These are phyloP conservation scores for Apogon hyalosoma DNA, from an alignment of 2,797 vertebrate species.

Conservation along the genomic window DNA sequence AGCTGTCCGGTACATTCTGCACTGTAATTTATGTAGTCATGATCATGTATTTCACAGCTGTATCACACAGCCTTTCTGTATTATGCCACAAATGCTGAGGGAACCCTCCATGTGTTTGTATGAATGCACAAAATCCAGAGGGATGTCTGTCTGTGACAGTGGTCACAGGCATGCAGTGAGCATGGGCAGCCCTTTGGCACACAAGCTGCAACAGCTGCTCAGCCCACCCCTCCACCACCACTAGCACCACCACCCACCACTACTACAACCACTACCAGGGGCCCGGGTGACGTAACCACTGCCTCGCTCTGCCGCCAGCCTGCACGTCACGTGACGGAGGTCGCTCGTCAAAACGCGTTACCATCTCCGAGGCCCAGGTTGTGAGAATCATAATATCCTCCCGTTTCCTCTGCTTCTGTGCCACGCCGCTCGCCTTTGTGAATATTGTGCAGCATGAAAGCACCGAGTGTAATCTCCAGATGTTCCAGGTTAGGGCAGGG, in stretches of 20 bases:
- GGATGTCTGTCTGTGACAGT: conserved; percentile 28
- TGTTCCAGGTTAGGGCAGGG: conserved; percentile 47
- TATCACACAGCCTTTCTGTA: background rate
- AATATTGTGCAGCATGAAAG: conserved; percentile 29
- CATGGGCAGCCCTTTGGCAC: conserved; percentile 66
- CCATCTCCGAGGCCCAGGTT: conserved; percentile 59
- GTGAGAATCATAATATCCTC: conserved; percentile 51
- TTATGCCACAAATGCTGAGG: background rate
- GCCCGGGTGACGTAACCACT: conserved; percentile 71
- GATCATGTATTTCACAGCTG: background rate
- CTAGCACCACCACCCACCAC: conserved; percentile 49
- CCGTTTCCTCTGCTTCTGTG: conserved; percentile 22
- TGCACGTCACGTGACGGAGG: conserved; percentile 66
- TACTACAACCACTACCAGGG: conserved; percentile 65
- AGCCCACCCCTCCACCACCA: conserved; percentile 50
- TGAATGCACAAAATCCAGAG: conserved; percentile 13
- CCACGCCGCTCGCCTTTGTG: background rate
- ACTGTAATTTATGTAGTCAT: background rate
- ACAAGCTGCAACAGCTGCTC: conserved; percentile 75
- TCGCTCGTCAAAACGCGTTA: conserved; percentile 69
- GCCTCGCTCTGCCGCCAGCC: conserved; percentile 52
- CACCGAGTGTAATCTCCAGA: conserved; percentile 55
- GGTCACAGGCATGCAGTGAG: conserved; percentile 20
- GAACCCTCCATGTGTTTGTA: conserved; percentile 5
- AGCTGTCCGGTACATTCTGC: background rate